Base-by-base conservation (phyloP, 2,888 invertebrate genomes). In the Tholera decimalis region DNA sequence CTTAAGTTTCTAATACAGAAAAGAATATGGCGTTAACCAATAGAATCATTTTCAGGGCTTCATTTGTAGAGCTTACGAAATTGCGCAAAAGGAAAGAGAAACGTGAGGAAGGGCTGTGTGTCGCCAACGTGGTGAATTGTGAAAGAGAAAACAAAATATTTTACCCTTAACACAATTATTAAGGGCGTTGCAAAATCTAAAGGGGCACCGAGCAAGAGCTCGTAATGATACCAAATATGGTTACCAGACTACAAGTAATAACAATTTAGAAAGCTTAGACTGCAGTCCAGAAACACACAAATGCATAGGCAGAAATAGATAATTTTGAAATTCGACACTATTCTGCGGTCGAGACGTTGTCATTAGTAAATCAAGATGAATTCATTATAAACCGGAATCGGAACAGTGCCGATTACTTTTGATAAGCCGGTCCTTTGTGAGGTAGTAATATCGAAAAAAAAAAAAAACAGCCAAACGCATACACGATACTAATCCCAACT, bases 251-350 rank as follows among this genome's bases (percentile, higher is more conserved):
- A 28, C 18, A 41, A 70, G 39, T 18, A 30, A 53, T 53, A 53
- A 44, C 18, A 51, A 33, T 39, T 50, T 68, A 69, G 70, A 69
- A 71, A 54, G 43, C 54, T 71, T 54, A 33, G 62, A 11, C 47
- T 35, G 35, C 50, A 59, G 15, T 3, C 46, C 33, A 61, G 46
- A 60, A 51, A 61, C 6, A 58, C 20, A 39, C 22, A 28, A 44
- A 67, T 51, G 18, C 46, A 51, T 61, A 51, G 61, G 50, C 50
- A 28, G 30, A 46, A 49, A 35, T n/a, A n/a, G n/a, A n/a, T 28
- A 22, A 39, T 68, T 39, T 69, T 69, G 67, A 69, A 51, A 51
- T 22, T 61, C 20, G 22, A 67, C 39, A 22, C 67, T 26, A 41
- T 18, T 58, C 58, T 68, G 68, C 39, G 37, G 61, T 61, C 46